A percentile compares a stretch with the other conserved stretches of the same genome.
phyloP scores from a whole-genome alignment of 2,888 invertebrate species.

The Drosophila greeni region DNA sequence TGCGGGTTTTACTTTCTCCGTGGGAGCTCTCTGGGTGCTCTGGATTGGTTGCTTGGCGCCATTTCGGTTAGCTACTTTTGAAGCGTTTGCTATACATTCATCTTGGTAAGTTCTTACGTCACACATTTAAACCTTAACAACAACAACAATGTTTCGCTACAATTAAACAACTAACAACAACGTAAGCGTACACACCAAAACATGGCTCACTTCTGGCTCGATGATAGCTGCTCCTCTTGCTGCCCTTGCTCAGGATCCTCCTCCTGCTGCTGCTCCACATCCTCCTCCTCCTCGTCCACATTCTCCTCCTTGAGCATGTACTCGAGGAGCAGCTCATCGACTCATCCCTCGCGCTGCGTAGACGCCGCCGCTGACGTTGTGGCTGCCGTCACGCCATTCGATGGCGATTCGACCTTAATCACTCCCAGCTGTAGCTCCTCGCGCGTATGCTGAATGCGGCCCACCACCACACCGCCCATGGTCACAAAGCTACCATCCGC shows the following conservation, averaged over 20 bases:
- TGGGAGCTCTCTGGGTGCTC: conserved; percentile 34
- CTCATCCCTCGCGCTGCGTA: conserved; percentile 74
- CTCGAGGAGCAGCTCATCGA: conserved; percentile 72
- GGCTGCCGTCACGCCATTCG: conserved; percentile 50
- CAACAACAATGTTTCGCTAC: conserved; percentile 72
- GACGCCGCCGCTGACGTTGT: conserved; percentile 34
- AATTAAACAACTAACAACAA: conserved; percentile 76
- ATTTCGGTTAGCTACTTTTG: conserved; percentile 56
- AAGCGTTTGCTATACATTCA: conserved; percentile 61
- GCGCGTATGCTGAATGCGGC: conserved; percentile 68
- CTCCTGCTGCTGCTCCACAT: conserved; percentile 31
- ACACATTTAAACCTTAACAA: conserved; percentile 67
- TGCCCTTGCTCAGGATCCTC: conserved; percentile 36
- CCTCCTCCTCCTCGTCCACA: conserved; percentile 41
- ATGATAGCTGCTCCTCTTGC: conserved; percentile 35
- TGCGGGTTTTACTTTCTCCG: neutral
- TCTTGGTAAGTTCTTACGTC: conserved; percentile 56
- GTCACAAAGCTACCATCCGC: conserved; percentile 76
- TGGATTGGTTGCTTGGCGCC: conserved; percentile 40
- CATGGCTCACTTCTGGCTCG: conserved; percentile 41
- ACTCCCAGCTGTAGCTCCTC: conserved; percentile 73
- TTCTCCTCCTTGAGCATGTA: conserved; percentile 72
- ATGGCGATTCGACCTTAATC: conserved; percentile 73
- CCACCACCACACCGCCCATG: conserved; percentile 76
- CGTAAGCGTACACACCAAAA: conserved; percentile 67